phyloP scores from a whole-genome alignment of 2,888 invertebrate species.

The Epirrhoe tristata region DNA sequence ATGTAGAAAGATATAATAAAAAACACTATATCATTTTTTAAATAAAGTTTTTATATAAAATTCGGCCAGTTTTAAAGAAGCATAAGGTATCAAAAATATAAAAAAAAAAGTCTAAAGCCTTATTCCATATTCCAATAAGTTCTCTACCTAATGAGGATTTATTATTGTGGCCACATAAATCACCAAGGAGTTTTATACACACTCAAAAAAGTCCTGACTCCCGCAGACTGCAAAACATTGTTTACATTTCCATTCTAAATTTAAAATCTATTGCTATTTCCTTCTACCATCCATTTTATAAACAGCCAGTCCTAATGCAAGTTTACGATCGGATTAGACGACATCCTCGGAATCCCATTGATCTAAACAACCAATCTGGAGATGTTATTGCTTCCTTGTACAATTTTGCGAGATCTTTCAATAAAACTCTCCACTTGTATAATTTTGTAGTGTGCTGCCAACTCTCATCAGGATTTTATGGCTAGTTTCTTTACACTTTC shows the following conservation, averaged over 20 bases:
- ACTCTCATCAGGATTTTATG: background rate
- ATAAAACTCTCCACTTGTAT: constrained; percentile 37
- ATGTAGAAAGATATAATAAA: background rate
- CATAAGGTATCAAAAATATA: no score
- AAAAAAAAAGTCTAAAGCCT: background rate
- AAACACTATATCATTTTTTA: no score
- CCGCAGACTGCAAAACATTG: constrained; percentile 30
- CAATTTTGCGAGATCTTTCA: constrained; percentile 59
- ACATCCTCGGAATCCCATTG: constrained; percentile 48
- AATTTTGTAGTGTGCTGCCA: constrained; percentile 2
- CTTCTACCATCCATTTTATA: constrained; percentile 43
- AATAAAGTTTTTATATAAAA: no score
- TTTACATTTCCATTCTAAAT: constrained; percentile 40
- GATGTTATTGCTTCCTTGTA: constrained; percentile 47
- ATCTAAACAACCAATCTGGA: constrained; percentile 51
- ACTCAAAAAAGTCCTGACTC: constrained; percentile 10
- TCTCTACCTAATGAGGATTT: background rate
- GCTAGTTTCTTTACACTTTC: background rate
- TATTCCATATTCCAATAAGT: background rate
- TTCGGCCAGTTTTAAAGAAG: no score
- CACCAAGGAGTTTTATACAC: constrained; percentile 12
- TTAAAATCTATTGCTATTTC: constrained; percentile 41
- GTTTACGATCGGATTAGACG: constrained; percentile 47
- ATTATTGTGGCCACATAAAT: background rate
- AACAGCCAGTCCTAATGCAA: constrained; percentile 47